A percentile compares a stretch with the other conserved stretches of the same genome.
phyloP scores from a whole-genome alignment of 2,797 vertebrate species.

The Pipistrellus pygmaeus region DNA sequence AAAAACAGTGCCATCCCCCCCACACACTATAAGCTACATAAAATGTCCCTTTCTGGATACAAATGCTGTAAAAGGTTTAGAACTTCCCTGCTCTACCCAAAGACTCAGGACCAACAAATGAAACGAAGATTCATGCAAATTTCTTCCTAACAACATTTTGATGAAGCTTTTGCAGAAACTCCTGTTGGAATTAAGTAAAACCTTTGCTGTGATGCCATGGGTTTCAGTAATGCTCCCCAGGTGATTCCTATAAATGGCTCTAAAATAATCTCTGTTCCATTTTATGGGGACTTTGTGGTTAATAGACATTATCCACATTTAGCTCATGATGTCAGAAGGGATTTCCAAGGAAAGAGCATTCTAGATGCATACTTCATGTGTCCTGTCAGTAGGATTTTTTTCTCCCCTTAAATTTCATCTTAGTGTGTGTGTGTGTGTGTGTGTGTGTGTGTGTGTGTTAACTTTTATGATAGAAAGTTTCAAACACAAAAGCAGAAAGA shows the following conservation, averaged over 20 bases:
- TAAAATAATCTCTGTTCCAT: not conserved
- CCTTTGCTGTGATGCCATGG: not conserved
- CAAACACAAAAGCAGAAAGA: conserved; percentile 18
- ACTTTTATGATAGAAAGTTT: conserved; percentile 36
- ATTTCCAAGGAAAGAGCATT: conserved; percentile 33
- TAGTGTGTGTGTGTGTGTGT: not conserved
- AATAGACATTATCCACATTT: conserved; percentile 10
- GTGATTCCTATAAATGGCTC: not conserved
- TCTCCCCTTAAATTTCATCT: not conserved
- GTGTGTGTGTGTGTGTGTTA: not conserved
- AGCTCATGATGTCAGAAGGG: not conserved
- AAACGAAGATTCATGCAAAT: not conserved
- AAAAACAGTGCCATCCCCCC: not conserved
- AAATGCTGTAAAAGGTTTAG: not conserved
- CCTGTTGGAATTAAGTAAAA: not conserved
- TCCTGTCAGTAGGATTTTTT: not conserved
- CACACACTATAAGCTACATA: not conserved
- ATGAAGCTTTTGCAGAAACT: not conserved
- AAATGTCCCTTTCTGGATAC: not conserved
- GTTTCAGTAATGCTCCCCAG: not conserved
- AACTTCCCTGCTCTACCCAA: not conserved
- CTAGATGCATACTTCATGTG: not conserved
- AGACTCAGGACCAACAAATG: not conserved
- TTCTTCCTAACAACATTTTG: conserved; percentile 18
- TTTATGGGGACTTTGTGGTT: conserved; percentile 9